Base-by-base conservation (phyloP, 2,888 invertebrate species). In the Leptarthrus brevirostris region DNA sequence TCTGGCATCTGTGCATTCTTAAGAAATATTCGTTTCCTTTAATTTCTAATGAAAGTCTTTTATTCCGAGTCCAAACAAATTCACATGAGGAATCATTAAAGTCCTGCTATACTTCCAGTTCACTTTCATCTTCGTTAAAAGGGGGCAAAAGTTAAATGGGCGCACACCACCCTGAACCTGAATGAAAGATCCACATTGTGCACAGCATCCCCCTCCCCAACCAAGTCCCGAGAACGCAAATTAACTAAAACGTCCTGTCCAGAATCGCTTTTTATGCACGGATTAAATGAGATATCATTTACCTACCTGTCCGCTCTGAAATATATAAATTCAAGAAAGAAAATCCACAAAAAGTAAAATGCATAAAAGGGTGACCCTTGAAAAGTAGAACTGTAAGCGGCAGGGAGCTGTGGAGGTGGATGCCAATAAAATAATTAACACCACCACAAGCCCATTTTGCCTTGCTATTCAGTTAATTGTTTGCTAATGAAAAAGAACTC, bases 371-470 rank as follows among this genome's bases (percentile, higher is more conserved):
- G 14, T 52, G 14, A 44, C 52, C 30, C 34, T 34, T 34, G 52
- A 69, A 20, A 26, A 30, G 30, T 8, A 69, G 10, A 2, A 24
- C 3, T 1, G 10, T 1, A 30, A n/a, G 12, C 18, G 20, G 18
- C n/a, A 30, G 18, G 18, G 14, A 12, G 24, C 6, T 54, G 26
- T 5, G 10, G 54, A 52, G 20, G 69, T 36, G 36, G 54, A 74
- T 74, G 72, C 71, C 66, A 74, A 72, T 74, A 74, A 75, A 75
- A 72, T 75, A 75, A 75, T 75, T 75, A 75, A 74, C 75, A 56
- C 71, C 54, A 73, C 74, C 58, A 66, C 74, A 72, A 52, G 14
- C 52, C 49, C 72, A 56, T 72, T 56, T 56, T 24, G 16, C 24
- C 56, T 61, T 36, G 56, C 66, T 72, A 72, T 74, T 58, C 66